Percentiles rank a stretch among this genome's conserved stretches.
Evolutionary conservation across 2,797 vertebrate genomes (phyloP).

Genomic region (Chelon labrosus): DNA sequence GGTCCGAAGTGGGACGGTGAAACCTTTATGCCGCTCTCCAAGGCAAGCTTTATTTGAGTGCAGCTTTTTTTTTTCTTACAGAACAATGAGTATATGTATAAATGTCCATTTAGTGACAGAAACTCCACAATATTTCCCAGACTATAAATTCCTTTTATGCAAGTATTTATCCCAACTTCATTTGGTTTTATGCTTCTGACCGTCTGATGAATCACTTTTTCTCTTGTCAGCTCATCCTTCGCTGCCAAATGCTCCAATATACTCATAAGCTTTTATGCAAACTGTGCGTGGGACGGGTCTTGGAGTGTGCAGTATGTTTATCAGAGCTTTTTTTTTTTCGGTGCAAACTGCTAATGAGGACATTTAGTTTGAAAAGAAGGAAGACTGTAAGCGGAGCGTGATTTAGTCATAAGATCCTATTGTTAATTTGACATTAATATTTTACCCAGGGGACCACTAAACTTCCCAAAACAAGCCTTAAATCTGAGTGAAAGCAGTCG

Average conservation of each 20-base stretch:
- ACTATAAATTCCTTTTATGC: background rate
- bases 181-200: background rate
- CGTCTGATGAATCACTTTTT: background rate
- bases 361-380: background rate
- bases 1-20: background rate
- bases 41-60: background rate
- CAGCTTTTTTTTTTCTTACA: background rate
- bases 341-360: background rate
- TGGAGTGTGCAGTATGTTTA: too few relatives aligned
- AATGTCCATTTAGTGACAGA: background rate
- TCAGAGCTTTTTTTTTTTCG: background rate
- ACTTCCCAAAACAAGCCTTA: conserved; percentile 20
- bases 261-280: background rate
- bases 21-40: background rate
- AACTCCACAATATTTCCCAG: background rate
- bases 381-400: too few relatives aligned
- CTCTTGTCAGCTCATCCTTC: background rate
- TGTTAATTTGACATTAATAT: too few relatives aligned
- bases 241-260: background rate
- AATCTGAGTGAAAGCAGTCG: conserved; percentile 27
- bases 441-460: background rate
- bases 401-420: too few relatives aligned
- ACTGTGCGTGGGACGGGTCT: too few relatives aligned
- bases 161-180: background rate
- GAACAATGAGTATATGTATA: background rate